Evolutionary conservation across 2,113 vertebrate species (phyloP).

Genomic region (Casuarius casuarius): DNA sequence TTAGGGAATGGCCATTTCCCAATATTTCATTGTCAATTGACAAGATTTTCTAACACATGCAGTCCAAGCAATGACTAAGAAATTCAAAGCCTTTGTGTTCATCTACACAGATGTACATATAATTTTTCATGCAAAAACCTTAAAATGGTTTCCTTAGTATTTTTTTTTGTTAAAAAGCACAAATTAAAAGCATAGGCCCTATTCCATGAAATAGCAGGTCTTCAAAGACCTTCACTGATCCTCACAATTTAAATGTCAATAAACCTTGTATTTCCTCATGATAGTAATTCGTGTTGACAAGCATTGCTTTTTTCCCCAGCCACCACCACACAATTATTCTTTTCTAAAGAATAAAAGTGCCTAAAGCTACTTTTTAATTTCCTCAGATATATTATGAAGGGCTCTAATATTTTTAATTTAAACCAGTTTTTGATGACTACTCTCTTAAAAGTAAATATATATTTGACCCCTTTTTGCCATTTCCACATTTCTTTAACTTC

Average conservation of each 20-base stretch:
- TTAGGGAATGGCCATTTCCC: neutral
- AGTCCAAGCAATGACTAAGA: neutral
- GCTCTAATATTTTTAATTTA: neutral
- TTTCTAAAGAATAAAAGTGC: neutral
- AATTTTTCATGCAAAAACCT: neutral
- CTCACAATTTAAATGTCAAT: neutral
- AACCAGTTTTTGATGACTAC: neutral
- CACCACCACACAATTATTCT: neutral
- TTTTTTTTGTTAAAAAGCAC: neutral
- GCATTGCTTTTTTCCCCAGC: neutral
- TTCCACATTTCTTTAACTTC: neutral
- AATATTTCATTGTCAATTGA: neutral
- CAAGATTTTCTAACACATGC: neutral
- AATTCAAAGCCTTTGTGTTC: neutral
- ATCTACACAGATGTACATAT: neutral
- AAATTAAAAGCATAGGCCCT: neutral
- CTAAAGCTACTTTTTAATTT: neutral
- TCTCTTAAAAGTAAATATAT: neutral
- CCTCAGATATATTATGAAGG: neutral
- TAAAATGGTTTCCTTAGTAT: neutral
- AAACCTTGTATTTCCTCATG: neutral
- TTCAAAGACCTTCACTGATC: neutral
- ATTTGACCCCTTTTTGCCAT: neutral
- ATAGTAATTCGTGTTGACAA: conserved; percentile 24
- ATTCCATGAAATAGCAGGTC: neutral